phyloP scores from a whole-genome alignment of 2,797 vertebrate species.

The Enteromius trimaculatus region DNA sequence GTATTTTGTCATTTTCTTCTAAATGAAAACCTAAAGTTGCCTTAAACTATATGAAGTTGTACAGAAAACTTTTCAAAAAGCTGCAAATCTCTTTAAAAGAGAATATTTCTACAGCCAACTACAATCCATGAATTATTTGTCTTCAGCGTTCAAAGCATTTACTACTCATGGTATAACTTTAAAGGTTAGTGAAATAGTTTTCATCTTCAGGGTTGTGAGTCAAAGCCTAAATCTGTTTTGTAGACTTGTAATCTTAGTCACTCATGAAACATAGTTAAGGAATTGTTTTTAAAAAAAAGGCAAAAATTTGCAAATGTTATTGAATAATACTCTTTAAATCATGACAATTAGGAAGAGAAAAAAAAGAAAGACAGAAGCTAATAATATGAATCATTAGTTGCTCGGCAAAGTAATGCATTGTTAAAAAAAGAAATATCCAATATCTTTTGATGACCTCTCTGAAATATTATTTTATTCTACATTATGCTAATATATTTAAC shows the following conservation, averaged over 20 bases:
- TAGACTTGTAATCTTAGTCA: neutral
- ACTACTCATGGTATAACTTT: neutral
- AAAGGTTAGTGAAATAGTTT: neutral
- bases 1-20: neutral
- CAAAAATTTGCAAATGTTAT: neutral
- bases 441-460: neutral
- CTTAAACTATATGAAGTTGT: neutral
- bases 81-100: slow-evolving; percentile 23
- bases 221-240: neutral
- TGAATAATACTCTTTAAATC: neutral
- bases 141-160: slow-evolving; percentile 4
- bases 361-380: neutral
- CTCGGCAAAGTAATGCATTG: neutral
- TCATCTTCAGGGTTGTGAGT: neutral
- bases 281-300: neutral
- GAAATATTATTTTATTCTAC: neutral
- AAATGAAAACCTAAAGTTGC: neutral
- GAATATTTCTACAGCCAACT: slow-evolving; percentile 22
- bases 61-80: neutral
- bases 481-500: neutral
- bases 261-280: neutral
- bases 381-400: neutral
- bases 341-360: neutral
- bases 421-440: no score
- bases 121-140: slow-evolving; percentile 41